Conservation (phyloP, 2,113 vertebrate genomes). For the Pterophyllum scalare region DNA sequence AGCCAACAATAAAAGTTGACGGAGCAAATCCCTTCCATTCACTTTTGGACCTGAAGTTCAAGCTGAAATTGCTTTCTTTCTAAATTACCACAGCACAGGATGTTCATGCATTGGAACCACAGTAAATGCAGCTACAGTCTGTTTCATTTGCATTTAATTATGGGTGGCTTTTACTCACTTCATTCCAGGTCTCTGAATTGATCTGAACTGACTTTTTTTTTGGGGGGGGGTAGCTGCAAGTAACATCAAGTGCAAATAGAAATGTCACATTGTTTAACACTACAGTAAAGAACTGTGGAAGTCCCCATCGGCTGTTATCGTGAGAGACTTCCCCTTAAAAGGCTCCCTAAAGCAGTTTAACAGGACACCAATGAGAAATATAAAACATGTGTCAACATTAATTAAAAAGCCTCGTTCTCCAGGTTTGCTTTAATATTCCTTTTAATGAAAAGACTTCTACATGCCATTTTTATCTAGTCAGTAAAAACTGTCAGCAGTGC, state of each 20-base stretch:
- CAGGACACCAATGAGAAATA: background rate
- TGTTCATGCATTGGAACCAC: conserved; percentile 22
- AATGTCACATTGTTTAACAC: conserved; percentile 32
- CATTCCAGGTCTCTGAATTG: conserved; percentile 37
- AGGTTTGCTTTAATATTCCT: conserved; percentile 4
- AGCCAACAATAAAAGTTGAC: conserved; percentile 27
- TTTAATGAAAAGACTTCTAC: background rate
- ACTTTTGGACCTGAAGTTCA: conserved; percentile 37
- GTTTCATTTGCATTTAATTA: conserved; percentile 50
- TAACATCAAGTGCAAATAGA: conserved; percentile 49
- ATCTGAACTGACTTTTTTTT: conserved; percentile 35
- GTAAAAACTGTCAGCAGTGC: background rate
- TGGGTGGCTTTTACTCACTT: conserved; percentile 30
- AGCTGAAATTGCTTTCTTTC: conserved; percentile 44
- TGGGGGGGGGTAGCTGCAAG: conserved; percentile 12
- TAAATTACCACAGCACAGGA: conserved; percentile 37
- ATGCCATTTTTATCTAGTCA: background rate
- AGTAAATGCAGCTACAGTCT: conserved; percentile 14
- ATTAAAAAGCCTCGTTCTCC: conserved; percentile 15
- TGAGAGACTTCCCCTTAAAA: conserved; percentile 1
- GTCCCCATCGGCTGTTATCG: conserved; percentile 15
- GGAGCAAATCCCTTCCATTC: conserved; percentile 32
- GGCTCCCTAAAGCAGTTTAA: background rate
- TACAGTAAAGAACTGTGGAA: background rate
- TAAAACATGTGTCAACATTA: background rate